Base-by-base conservation (phyloP, 2,113 vertebrate genomes). In the Actinemys pallida region DNA sequence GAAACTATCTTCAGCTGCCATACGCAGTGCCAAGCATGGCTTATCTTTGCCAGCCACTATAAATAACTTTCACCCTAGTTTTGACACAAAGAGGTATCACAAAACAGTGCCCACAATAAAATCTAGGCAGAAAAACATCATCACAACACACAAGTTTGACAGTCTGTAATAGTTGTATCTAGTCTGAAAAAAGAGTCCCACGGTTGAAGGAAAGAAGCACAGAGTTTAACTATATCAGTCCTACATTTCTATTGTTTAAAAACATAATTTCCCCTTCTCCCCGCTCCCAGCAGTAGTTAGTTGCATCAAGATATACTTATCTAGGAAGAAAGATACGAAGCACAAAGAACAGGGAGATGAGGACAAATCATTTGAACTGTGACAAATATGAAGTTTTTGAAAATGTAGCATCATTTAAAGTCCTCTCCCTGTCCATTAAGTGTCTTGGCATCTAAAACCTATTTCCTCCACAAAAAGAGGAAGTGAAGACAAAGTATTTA, bases 101-200 rank as follows among this genome's bases (percentile, higher is more conserved):
- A 89, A 42, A 88, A 75, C 3, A 0, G 65, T 94, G 96, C 2
- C 87, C 54, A 57, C 79, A 90, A 92, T 69, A 79, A 80, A 25
- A 39, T 88, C 84, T 92, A 96, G 88, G 84, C 84, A 92, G 39
- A 24, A 92, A 95, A 94, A 42, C 86, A 83, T 87, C 90, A 69
- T 20, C 53, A 29, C 31, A 35, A 65, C 59, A 31, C 31, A n/a
- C 31, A 35, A 65, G 13, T n/a, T 8, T 16, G 31, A 69, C 16
- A 54, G 27, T 29, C 0, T 62, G 0, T 2, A 31, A 5, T 10
- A 35, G 75, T 50, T 88, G 14, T n/a, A 75, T 78, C 59, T 10
- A 56, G 84, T 89, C 53, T 90, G 83, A 50, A 59, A 11, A 31
- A 86, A 82, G 79, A 94, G 80, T 75, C 52, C 45, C 42, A 35